Evolutionary conservation across 2,113 vertebrate genomes (phyloP), one percentile per base, ranked within the genome.

Genomic region (Cairina moschata): DNA sequence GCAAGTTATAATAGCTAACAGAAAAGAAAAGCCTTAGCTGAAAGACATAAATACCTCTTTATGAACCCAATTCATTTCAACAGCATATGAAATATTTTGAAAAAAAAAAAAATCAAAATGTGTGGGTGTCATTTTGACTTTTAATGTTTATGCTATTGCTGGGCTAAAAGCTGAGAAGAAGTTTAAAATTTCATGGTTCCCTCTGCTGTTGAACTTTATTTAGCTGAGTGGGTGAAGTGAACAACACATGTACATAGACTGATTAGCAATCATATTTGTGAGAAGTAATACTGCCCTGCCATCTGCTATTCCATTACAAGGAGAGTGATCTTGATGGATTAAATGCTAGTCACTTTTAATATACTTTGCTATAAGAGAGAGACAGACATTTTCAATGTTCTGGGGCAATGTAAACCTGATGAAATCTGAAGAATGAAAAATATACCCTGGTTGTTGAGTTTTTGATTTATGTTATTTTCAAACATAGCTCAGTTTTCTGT

Each of bases 161-260:
- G 54, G 34, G 16, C 26, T 69, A 82, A 89, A 94, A 91, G 22
- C 38, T 76, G 25, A 65, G 34, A 56, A 85, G 54, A 56, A 85
- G 44, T 58, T 94, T 83, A 85, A 90, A 90, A 77, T 81, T 88
- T 26, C 18, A 52, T 14, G 22, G 65, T 86, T 94, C n/a, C 23
- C 29, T 86, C 76, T 93, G 65, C 31, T 63, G 17, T 81, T 88
- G 76, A 95, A 92, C 80, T 92, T 92, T 86, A 94, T 88, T 90
- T 88, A 83, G 73, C 31, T 92, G 80, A 92, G 80, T 88, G 80
- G 83, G 92, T 88, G 76, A 94, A 94, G 82, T 26, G 40, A 94
- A 58, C 75, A 92, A 71, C 91, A 93, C 55, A 22, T 36, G 29
- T 26, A 71, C 46, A 91, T 8, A 75, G 66, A 75, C 3, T 78